Base-by-base conservation (phyloP, 2,113 vertebrate species). In the Cardinalis cardinalis region DNA sequence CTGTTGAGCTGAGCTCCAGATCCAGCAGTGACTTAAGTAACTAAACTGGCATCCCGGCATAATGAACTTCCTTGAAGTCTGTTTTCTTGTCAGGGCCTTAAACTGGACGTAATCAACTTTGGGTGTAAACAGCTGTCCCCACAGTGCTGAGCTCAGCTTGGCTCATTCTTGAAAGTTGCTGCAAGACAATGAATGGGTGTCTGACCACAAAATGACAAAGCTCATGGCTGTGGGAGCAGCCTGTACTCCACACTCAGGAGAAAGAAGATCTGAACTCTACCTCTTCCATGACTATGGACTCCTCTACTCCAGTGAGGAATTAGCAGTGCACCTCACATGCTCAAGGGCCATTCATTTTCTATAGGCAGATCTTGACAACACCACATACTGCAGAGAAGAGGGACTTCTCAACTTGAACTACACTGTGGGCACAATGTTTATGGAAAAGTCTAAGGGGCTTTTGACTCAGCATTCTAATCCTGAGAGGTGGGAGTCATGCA, bases 341-440 rank as follows among this genome's bases (percentile, higher is more conserved):
- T 29, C 34, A 78, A 41, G 53, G 32, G 40, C 18, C 18, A 26
- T 32, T 60, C 20, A 46, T 48, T 58, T 84, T 41, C 60, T 32
- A 12, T 1, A 46, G 4, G n/a, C 7, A 41, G 40, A 41, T 68
- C 24, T 76, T 32, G 9, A 69, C 18, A 68, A 12, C 34, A 74
- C 3, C 43, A n/a, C 5, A 41, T 4, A 9, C 5, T 32, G 34
- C 1, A 56, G 60, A 71, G n/a, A 40, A 32, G 5, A 53, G 18
- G 14, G 40, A 48, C 26, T 84, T 56, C 43, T 15, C 24, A 68
- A 10, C 26, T 17, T 46, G 31, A 32, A 40, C 28, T 56, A 51
- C 2, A 0, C 34, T 29, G 15, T 20, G 29, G 58, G n/a, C 61
- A 68, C 0, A 1, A 36, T 7, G 7, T 26, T 79, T 64, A 55